phyloP scores from a whole-genome alignment of 2,113 vertebrate genomes.

The Willisornis vidua region DNA sequence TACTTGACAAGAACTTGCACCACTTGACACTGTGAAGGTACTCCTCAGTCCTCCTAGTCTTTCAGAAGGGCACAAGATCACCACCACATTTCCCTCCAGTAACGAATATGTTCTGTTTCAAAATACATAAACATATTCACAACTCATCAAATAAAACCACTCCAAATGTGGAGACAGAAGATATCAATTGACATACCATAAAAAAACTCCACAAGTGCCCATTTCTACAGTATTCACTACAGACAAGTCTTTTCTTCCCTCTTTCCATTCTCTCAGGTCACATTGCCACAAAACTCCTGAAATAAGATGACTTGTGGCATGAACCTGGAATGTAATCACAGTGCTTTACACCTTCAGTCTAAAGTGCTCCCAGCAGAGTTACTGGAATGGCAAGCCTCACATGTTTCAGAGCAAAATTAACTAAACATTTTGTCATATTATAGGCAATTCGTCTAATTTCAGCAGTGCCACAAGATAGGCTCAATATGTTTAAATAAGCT shows the following conservation, averaged over 20 bases:
- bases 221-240: neutral
- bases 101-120: neutral
- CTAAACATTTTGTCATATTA: neutral
- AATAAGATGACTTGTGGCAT: constrained; percentile 11
- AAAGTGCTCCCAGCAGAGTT: constrained; percentile 15
- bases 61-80: neutral
- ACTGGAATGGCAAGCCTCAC: neutral
- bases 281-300: constrained; percentile 11
- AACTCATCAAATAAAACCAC: neutral
- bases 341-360: constrained; percentile 32
- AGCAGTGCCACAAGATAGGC: neutral
- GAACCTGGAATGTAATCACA: constrained; percentile 45
- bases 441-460: neutral
- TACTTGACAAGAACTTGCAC: neutral
- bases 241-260: neutral
- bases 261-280: constrained; percentile 2
- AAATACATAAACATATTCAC: neutral
- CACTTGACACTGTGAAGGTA: neutral
- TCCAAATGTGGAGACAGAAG: neutral
- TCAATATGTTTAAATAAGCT: neutral
- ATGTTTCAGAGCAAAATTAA: constrained; percentile 8
- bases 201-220: neutral
- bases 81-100: neutral
- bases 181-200: neutral
- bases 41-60: neutral